phyloP scores from a whole-genome alignment of 2,888 invertebrate species.

The Nemoura dubitans region DNA sequence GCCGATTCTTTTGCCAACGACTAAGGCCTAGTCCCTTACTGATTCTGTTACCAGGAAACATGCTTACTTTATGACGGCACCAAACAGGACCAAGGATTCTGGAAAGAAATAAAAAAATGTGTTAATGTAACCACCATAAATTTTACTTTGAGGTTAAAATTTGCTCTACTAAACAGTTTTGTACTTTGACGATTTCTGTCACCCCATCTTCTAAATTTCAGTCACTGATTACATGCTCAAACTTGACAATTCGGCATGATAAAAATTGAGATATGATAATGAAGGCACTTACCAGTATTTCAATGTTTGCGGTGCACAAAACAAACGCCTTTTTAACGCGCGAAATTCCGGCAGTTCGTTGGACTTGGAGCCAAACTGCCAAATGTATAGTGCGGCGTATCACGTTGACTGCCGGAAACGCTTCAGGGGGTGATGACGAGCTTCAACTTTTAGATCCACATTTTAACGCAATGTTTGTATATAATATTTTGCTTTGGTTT shows the following conservation, averaged over 20 bases:
- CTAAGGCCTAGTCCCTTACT: conserved; percentile 7
- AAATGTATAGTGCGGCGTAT: neutral
- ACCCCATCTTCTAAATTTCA: neutral
- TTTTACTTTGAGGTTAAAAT: neutral
- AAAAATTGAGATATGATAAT: neutral
- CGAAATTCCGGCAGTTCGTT: neutral
- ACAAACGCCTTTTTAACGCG: neutral
- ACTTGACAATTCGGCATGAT: neutral
- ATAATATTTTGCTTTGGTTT: neutral
- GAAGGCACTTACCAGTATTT: neutral
- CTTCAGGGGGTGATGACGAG: neutral
- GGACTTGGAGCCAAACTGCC: neutral
- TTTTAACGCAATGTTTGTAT: neutral
- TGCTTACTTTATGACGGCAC: neutral
- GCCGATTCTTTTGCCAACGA: conserved; percentile 12
- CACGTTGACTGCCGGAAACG: neutral
- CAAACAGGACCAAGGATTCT: neutral
- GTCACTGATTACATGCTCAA: neutral
- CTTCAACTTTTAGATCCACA: neutral
- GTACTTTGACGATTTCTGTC: neutral
- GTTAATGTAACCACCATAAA: neutral
- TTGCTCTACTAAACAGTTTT: conserved; percentile 4
- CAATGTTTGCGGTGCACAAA: neutral
- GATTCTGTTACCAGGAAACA: conserved; percentile 7
- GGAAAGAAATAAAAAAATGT: neutral